Conservation (phyloP, 2,113 vertebrate species). For the Atractosteus spatula region DNA sequence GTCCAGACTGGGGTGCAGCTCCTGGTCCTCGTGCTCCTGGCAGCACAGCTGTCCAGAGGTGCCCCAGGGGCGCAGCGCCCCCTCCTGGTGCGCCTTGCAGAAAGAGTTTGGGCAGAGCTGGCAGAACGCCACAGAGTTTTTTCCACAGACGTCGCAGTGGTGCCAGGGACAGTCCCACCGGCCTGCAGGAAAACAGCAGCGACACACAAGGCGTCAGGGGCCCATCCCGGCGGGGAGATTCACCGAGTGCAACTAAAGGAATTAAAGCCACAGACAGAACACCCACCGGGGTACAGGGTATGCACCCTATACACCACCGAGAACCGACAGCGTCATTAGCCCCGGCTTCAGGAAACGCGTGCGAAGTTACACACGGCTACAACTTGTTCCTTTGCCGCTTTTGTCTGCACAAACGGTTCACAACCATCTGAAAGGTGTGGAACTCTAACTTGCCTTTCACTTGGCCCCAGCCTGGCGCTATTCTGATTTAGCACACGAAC, state of each 20-base stretch:
- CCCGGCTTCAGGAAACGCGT: too few species aligned
- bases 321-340: too few species aligned
- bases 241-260: too few species aligned
- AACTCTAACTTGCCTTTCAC: too few species aligned
- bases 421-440: too few species aligned
- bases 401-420: too few species aligned
- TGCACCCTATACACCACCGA: neutral
- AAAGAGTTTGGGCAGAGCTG: slow-evolving; percentile 96
- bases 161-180: slow-evolving; percentile 99
- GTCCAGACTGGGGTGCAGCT: slow-evolving; percentile 40
- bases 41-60: slow-evolving; percentile 79
- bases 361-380: too few species aligned
- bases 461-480: too few species aligned
- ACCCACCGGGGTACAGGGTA: neutral
- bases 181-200: slow-evolving; percentile 61
- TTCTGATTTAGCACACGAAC: too few species aligned
- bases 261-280: neutral
- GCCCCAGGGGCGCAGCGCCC: slow-evolving; percentile 65
- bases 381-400: too few species aligned
- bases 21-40: slow-evolving; percentile 80
- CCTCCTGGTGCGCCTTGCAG: slow-evolving; percentile 89
- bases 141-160: slow-evolving; percentile 95
- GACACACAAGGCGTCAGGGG: neutral
- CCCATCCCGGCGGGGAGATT: too few species aligned
- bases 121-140: slow-evolving; percentile 85